Evolutionary conservation across 2,797 vertebrate species (phyloP), one percentile per base, ranked within the genome.

Genomic region (Enteromius argenteus): DNA sequence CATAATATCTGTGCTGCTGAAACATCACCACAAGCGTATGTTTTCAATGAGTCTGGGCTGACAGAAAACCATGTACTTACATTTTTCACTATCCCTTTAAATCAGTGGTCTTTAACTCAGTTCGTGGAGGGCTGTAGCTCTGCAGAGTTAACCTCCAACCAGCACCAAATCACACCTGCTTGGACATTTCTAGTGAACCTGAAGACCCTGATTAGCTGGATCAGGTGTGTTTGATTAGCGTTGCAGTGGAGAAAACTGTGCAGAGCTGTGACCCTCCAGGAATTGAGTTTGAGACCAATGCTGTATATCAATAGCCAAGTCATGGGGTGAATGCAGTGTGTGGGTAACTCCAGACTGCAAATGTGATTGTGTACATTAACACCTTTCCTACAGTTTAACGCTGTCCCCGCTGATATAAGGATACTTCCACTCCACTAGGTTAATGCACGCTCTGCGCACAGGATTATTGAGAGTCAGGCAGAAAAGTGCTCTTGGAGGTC

Each of bases 341-440:
- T 9, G 4, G 15, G 49, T 72, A 30, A 49, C 69, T 62, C 23
- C 23, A 49, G 23, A 30, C 14, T 30, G 27, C 15, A 32, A 49
- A 72, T 49, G 14, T 17, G 13, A 46, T 8, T 27, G 3, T 30
- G 23, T 49, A 19, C 4, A 72, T 49, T 2, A 23, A 30, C 69
- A 9, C 3, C 14, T 46, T 27, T 46, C n/a, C 42, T 27, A 2
- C 13, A 27, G 67, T 3, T 42, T 1, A 42, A 17, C 1, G 68
- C 2, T 4, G 27, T 7, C 2, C 13, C 39, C 1, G 15, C 42
- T 74, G 72, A 81, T 23, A 13, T 93, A 96, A 99, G 97, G 98
- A 99, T 99, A 99, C 97, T 99, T 99, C 98, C 98, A 99, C 95
- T 99, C 98, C 94, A 99, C 98, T 91, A 99, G 94, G 94, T 96